A percentile compares a stretch with the other conserved stretches of the same genome.
These are phyloP conservation scores for Ichneumon xanthorius DNA, from an alignment of 2,888 invertebrate genomes.

Conservation along the genomic window DNA sequence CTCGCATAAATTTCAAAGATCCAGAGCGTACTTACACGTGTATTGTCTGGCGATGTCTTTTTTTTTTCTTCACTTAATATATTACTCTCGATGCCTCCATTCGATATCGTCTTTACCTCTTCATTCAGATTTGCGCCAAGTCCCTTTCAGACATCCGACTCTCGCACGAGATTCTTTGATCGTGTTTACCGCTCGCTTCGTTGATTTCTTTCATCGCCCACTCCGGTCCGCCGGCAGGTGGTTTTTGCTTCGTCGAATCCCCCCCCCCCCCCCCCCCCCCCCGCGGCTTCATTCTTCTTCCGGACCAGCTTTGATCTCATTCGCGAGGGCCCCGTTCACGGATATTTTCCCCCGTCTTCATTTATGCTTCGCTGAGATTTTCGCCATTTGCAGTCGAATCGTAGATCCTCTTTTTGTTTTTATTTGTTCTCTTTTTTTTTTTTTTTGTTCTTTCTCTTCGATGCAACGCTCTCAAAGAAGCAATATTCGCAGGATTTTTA, in stretches of 20 bases:
- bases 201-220: neutral
- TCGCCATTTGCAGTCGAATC: neutral
- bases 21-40: slow-evolving; percentile 59
- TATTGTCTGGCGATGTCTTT: neutral
- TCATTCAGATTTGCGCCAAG: slow-evolving; percentile 6
- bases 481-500: neutral
- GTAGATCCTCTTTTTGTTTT: neutral
- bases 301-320: neutral
- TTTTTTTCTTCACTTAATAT: neutral
- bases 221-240: neutral
- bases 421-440: neutral
- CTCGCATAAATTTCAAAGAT: slow-evolving; percentile 77
- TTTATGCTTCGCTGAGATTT: slow-evolving; percentile 8
- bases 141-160: neutral
- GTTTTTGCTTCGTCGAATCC: slow-evolving; percentile 3
- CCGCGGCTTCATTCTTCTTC: neutral
- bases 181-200: neutral
- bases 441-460: neutral
- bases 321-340: neutral
- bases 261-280: neutral
- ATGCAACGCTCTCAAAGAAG: slow-evolving; percentile 2
- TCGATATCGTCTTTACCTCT: neutral
- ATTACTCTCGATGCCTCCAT: neutral
- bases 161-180: slow-evolving; percentile 28
- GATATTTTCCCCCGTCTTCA: neutral